Percentiles rank a stretch among this genome's conserved stretches.
These are phyloP conservation scores for Notocelia uddmanniana DNA, from an alignment of 2,888 invertebrate genomes.

Conservation along the genomic window DNA sequence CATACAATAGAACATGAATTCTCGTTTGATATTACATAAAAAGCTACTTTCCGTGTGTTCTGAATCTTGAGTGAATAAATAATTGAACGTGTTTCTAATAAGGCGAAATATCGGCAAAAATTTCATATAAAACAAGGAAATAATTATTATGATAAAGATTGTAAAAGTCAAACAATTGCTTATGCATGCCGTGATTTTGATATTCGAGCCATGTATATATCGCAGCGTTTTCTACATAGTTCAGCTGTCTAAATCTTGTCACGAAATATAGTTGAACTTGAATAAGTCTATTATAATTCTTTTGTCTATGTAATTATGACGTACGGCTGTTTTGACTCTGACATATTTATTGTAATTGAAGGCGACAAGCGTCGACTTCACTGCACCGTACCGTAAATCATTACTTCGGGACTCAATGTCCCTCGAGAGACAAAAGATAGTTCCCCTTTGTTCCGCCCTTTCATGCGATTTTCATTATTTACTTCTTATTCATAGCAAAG, in stretches of 20 bases:
- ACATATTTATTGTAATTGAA: conserved; percentile 5
- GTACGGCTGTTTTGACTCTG: neutral
- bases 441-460: conserved; percentile 35
- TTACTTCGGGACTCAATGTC: conserved; percentile 39
- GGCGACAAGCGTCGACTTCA: conserved; percentile 10
- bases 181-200: too few species aligned
- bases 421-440: conserved; percentile 39
- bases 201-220: too few species aligned
- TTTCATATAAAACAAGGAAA: too few species aligned
- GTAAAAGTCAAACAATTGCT: too few species aligned
- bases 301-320: neutral
- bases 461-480: conserved; percentile 39
- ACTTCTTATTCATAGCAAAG: conserved; percentile 35
- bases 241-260: too few species aligned
- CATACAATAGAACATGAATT: neutral
- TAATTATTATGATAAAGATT: too few species aligned
- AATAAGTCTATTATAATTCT: neutral
- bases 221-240: too few species aligned
- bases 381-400: conserved; percentile 37
- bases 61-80: neutral
- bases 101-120: neutral
- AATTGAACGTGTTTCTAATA: neutral
- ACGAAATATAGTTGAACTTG: neutral
- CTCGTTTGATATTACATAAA: too few species aligned
- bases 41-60: neutral